phyloP scores from a whole-genome alignment of 64 coral and sea anemone species.

The Montipora sp. region DNA sequence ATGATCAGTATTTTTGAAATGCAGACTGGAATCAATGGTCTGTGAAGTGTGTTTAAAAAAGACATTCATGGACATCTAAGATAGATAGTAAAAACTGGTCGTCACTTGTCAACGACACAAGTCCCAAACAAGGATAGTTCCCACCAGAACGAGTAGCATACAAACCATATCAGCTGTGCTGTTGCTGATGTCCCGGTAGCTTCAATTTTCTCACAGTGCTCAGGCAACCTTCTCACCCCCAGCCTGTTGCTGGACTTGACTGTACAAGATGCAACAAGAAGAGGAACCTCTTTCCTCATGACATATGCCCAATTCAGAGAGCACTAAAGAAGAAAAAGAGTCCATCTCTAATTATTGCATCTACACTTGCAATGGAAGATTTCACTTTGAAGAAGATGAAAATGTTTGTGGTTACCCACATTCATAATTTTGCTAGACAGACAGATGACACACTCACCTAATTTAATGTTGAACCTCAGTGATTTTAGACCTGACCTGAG shows the following conservation, averaged over 20 bases:
- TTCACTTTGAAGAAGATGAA: not conserved
- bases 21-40: no score
- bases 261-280: not conserved
- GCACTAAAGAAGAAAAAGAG: constrained; percentile 6
- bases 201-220: not conserved
- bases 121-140: not conserved
- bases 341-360: not conserved
- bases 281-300: not conserved
- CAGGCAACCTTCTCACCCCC: not conserved
- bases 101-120: no score
- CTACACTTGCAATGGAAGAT: not conserved
- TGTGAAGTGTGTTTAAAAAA: no score
- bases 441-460: not conserved
- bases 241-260: not conserved
- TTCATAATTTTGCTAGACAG: not conserved
- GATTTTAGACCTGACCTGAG: no score
- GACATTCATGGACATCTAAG: no score
- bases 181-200: not conserved
- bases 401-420: no score
- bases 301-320: not conserved
- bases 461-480: not conserved
- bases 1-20: no score
- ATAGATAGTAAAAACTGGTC: no score
- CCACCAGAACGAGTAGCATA: not conserved
- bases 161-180: not conserved